A percentile compares a stretch with the other conserved stretches of the same genome.
Evolutionary conservation across 2,797 vertebrate species (phyloP).

Genomic region (Erethizon dorsatum): DNA sequence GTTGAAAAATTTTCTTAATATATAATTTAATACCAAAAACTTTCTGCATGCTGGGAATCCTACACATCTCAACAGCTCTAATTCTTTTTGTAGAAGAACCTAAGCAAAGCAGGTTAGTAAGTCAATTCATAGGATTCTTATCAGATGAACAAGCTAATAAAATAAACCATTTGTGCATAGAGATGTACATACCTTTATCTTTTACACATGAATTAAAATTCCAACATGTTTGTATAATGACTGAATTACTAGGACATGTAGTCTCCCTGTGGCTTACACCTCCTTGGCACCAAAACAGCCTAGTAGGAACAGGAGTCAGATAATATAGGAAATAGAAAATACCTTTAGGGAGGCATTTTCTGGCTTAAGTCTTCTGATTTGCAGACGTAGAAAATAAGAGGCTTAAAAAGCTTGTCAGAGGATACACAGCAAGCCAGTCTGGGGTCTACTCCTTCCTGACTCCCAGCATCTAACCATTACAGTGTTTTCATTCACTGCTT

Average conservation of each 20-base stretch:
- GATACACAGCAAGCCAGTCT: background rate
- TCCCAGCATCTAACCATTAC: background rate
- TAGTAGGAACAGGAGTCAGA: background rate
- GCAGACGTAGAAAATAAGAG: background rate
- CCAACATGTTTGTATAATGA: background rate
- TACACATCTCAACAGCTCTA: background rate
- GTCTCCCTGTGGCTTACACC: background rate
- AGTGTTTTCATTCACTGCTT: background rate
- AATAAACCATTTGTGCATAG: background rate
- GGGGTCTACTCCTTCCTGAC: background rate
- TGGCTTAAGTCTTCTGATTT: background rate
- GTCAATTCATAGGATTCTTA: background rate
- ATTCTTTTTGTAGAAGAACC: background rate
- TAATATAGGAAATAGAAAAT: background rate
- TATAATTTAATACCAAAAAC: slow-evolving; percentile 10
- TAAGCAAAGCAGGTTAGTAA: background rate
- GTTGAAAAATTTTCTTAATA: background rate
- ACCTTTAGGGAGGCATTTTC: background rate
- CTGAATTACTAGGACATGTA: background rate
- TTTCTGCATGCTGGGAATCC: background rate
- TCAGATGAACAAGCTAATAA: background rate
- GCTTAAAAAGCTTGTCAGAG: background rate
- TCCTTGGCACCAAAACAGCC: background rate
- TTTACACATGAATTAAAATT: slow-evolving; percentile 34
- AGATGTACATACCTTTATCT: background rate